Percentiles rank a stretch among this genome's conserved stretches.
Conservation (phyloP, 2,113 vertebrate genomes). For the Mirounga angustirostris region DNA sequence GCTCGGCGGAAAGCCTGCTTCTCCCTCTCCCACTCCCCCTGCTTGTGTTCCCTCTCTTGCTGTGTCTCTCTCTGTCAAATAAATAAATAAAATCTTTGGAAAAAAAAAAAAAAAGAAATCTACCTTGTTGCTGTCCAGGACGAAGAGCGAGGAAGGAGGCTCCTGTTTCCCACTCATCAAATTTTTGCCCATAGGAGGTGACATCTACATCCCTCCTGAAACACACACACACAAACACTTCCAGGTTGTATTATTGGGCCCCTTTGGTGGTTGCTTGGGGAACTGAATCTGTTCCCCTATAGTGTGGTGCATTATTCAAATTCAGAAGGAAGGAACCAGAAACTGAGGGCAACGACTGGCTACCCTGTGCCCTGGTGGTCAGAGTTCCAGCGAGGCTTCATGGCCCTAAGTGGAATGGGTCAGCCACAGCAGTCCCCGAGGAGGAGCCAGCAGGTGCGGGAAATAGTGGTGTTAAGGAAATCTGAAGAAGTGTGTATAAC, state of each 20-base stretch:
- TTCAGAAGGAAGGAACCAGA: background rate
- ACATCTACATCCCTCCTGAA: accelerated
- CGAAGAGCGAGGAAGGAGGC: background rate
- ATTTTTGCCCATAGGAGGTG: background rate
- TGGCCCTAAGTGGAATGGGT: background rate
- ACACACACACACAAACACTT: background rate
- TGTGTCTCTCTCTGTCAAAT: no score
- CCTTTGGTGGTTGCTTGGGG: background rate
- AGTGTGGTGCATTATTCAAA: background rate
- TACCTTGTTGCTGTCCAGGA: background rate
- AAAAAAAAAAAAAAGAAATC: background rate
- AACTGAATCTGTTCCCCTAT: background rate
- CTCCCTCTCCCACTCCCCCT: no score
- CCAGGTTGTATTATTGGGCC: background rate
- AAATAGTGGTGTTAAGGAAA: background rate
- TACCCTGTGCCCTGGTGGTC: background rate
- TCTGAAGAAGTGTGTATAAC: background rate
- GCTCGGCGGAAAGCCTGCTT: no score
- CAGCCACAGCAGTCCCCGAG: background rate
- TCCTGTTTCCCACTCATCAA: background rate
- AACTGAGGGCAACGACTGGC: background rate
- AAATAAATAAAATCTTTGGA: no score
- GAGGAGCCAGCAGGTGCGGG: background rate
- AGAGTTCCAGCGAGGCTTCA: background rate
- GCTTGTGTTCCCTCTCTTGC: no score